Evolutionary conservation across 1,140 invertebrate genomes (phyloP), one percentile per base, ranked within the genome.

Genomic region (Armadillidium nasatum): DNA sequence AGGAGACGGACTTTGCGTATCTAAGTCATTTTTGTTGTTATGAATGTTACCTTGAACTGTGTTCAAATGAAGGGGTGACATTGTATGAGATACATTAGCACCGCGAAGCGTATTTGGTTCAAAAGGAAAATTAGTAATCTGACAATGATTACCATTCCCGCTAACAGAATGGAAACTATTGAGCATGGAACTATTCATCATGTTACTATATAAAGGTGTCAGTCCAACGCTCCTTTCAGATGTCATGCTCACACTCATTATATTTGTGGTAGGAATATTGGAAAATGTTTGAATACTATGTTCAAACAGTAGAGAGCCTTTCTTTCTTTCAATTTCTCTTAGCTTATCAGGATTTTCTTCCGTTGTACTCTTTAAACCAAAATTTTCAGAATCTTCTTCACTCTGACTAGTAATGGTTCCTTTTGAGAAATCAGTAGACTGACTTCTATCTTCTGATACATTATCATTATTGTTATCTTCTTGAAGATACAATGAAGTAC

Each of bases 261-360:
- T 76, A 45, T 79, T 79, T 33, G 78, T 79, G 0, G 78, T 76
- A 50, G 78, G 78, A 67, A 79, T 76, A 54, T 79, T 79, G 22
- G 78, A 79, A 19, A 76, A 79, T 21, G 78, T 79, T 60, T 79
- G 78, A 70, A 79, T 74, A 50, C 76, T 79, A 43, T 79, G 78
- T 45, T 79, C 78, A 67, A 79, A 79, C 70, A 79, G 60, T 7
- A 79, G 44, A n/a, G 78, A 79, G 10, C 78, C 78, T 68, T 79
- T 79, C 19, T 79, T 79, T 46, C 78, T 73, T 67, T 79, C 78
- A 22, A 79, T 71, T 46, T 79, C 78, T 19, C 78, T 70, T 9
- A 79, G 11, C 44, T 45, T 74, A 50, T 76, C 78, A 60, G 78
- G 78, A 23, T 79, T 75, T 44, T 79, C 75, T 50, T 22, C n/a